phyloP scores from a whole-genome alignment of 2,797 vertebrate species.

The Eurystomus glaucurus region DNA sequence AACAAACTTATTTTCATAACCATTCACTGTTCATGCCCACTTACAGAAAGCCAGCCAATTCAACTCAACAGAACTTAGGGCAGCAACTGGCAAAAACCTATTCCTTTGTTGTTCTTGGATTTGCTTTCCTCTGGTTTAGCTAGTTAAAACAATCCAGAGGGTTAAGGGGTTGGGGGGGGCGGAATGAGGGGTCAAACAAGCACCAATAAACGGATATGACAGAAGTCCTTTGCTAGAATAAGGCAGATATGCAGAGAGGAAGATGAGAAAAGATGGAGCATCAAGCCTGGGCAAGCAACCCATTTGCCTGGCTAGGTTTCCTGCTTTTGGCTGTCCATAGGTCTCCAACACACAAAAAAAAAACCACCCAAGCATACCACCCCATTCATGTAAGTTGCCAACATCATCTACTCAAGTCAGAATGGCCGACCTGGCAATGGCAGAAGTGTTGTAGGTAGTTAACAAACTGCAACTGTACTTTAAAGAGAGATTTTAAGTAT shows the following conservation, averaged over 20 bases:
- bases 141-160: background rate
- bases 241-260: background rate
- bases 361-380: too few relatives aligned
- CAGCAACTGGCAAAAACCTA: background rate
- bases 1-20: slow-evolving; percentile 51
- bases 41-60: background rate
- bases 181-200: background rate
- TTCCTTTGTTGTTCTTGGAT: background rate
- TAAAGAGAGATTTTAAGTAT: background rate
- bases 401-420: background rate
- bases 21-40: slow-evolving; percentile 25
- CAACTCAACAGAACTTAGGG: background rate
- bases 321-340: background rate
- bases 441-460: background rate
- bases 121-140: background rate
- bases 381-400: background rate
- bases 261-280: background rate
- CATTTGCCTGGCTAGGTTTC: background rate
- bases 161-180: background rate
- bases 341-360: background rate
- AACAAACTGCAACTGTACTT: background rate
- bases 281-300: background rate
- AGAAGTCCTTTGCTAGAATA: background rate
- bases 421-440: background rate
- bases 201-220: accelerated